Evolutionary conservation across 2,888 invertebrate genomes (phyloP).

Genomic region (Margaritifera margaritifera): DNA sequence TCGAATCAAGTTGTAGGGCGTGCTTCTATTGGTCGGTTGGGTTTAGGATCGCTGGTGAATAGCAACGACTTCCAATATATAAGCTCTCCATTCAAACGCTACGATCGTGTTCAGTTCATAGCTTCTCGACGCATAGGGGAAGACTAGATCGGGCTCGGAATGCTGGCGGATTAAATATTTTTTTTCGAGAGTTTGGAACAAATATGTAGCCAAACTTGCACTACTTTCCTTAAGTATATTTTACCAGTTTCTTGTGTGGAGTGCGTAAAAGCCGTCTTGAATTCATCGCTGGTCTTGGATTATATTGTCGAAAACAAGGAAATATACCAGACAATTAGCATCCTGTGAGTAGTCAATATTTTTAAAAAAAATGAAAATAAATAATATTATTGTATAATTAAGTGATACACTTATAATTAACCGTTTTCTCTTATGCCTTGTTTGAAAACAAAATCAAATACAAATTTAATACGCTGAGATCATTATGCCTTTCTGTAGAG

Average conservation of each 20-base stretch:
- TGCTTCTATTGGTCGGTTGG: slow-evolving; percentile 47
- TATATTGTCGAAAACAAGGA: slow-evolving; percentile 96
- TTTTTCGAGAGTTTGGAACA: slow-evolving; percentile 58
- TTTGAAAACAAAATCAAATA: too few species aligned
- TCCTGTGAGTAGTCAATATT: slow-evolving; percentile 77
- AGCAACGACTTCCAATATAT: slow-evolving; percentile 9
- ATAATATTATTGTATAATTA: too few species aligned
- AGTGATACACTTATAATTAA: too few species aligned
- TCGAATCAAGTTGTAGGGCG: slow-evolving; percentile 46
- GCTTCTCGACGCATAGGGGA: slow-evolving; percentile 47
- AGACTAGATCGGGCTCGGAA: slow-evolving; percentile 40
- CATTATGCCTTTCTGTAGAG: too few species aligned
- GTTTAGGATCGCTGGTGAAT: slow-evolving; percentile 30
- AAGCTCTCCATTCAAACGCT: slow-evolving; percentile 38
- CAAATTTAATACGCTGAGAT: too few species aligned
- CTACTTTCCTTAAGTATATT: slow-evolving; percentile 52
- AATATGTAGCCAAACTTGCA: slow-evolving; percentile 40
- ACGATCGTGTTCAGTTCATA: slow-evolving; percentile 47
- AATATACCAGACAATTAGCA: slow-evolving; percentile 91
- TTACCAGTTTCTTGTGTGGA: slow-evolving; percentile 57
- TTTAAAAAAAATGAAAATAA: too few species aligned
- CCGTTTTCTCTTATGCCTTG: too few species aligned
- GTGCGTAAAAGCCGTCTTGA: slow-evolving; percentile 77
- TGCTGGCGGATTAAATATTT: slow-evolving; percentile 57
- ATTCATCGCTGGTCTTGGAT: slow-evolving; percentile 93